phyloP scores from a whole-genome alignment of 1,140 invertebrate genomes.

The Drosophila parabipectinata region DNA sequence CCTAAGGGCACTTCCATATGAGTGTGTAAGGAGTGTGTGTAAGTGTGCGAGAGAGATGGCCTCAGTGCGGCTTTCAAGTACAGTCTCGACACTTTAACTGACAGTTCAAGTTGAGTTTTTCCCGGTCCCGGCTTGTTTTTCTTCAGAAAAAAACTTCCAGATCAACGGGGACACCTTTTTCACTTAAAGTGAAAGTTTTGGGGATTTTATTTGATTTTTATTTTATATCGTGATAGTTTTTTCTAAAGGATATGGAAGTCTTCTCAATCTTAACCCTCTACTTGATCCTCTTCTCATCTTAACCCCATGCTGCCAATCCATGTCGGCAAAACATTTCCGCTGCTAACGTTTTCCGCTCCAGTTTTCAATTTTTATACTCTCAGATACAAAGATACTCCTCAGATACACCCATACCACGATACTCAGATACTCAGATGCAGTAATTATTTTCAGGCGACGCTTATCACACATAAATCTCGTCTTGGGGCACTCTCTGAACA shows the following conservation, averaged over 20 bases:
- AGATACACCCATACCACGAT: background rate
- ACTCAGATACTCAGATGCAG: slow-evolving; percentile 57
- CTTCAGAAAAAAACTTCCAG: background rate
- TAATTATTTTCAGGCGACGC: slow-evolving; percentile 82
- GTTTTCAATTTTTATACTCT: slow-evolving; percentile 73
- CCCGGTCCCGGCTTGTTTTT: slow-evolving; percentile 12
- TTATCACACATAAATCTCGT: slow-evolving; percentile 80
- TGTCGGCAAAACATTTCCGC: slow-evolving; percentile 64
- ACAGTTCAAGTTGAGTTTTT: slow-evolving; percentile 69
- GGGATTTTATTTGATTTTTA: slow-evolving; percentile 5
- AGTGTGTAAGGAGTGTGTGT: slow-evolving; percentile 5
- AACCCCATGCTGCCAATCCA: slow-evolving; percentile 67
- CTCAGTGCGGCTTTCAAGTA: slow-evolving; percentile 48
- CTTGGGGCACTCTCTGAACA: slow-evolving; percentile 18
- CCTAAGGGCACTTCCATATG: slow-evolving; percentile 42
- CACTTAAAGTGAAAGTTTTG: background rate
- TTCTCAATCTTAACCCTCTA: background rate
- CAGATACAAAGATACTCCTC: background rate
- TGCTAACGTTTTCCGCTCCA: slow-evolving; percentile 74
- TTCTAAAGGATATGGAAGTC: no score
- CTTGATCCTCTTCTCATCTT: background rate
- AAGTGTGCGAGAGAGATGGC: slow-evolving; percentile 32
- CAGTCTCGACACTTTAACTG: slow-evolving; percentile 72
- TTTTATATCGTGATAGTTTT: background rate
- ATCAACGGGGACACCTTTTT: slow-evolving; percentile 7